These are phyloP conservation scores for Amazona guildingii DNA, from an alignment of 2,113 vertebrate species.

Conservation along the genomic window DNA sequence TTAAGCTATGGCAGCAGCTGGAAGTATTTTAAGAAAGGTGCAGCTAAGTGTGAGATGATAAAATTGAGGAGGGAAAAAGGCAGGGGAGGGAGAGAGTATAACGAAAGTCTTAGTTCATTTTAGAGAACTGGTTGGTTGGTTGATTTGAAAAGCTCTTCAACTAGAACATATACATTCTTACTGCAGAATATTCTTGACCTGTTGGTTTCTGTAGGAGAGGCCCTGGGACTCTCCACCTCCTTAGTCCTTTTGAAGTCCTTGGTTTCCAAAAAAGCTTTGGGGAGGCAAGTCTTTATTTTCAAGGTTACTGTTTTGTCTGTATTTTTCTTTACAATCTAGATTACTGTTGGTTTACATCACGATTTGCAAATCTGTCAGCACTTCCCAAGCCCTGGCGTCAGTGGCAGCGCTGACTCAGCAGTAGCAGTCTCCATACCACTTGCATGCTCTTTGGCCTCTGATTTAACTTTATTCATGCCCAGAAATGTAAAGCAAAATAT, in stretches of 20 bases:
- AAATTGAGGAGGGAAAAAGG: neutral
- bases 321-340: neutral
- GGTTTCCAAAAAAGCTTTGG: neutral
- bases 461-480: neutral
- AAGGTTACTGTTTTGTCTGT: neutral
- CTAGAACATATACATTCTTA: neutral
- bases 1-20: neutral
- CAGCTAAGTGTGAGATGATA: neutral
- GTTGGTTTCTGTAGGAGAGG: neutral
- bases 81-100: neutral
- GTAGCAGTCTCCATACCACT: neutral
- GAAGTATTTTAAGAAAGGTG: constrained; percentile 14
- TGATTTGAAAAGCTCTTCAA: neutral
- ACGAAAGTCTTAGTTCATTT: neutral
- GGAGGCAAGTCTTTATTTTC: neutral
- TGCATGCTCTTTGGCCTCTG: neutral
- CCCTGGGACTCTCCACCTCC: neutral
- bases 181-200: neutral
- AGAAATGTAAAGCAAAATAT: neutral
- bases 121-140: neutral
- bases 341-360: neutral
- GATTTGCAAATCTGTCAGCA: neutral
- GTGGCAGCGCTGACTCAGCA: neutral
- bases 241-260: neutral
- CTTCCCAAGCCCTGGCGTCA: neutral